Conservation (phyloP, 2,113 vertebrate genomes). For the Corvus hawaiiensis region DNA sequence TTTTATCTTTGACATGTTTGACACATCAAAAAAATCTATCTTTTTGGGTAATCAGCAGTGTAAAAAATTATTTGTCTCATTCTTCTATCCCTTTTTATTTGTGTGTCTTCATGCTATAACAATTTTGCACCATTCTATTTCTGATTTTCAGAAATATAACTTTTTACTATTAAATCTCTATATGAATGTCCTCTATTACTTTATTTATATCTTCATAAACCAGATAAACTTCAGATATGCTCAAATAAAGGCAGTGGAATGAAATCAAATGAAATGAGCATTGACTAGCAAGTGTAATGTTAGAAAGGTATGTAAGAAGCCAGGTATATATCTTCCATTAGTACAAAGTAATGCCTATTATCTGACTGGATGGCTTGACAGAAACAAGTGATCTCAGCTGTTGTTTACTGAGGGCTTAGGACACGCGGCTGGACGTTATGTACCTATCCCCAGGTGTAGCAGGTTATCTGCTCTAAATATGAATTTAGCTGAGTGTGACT, state of each 20-base stretch:
- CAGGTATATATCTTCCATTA: not conserved
- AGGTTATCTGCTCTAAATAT: not conserved
- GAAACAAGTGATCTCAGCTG: not conserved
- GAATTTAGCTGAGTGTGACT: not conserved
- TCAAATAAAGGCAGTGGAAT: not conserved
- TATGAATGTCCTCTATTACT: not conserved
- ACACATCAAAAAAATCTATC: not conserved
- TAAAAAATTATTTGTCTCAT: not conserved
- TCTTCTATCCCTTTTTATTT: conserved; percentile 6
- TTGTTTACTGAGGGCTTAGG: not conserved
- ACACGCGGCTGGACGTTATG: not conserved
- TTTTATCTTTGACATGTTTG: conserved; percentile 13
- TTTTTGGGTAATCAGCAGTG: not conserved
- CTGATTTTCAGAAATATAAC: not conserved
- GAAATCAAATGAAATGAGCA: not conserved
- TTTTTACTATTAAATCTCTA: not conserved
- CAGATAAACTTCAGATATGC: not conserved
- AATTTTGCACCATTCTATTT: not conserved
- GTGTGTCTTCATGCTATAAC: not conserved
- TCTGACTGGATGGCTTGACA: not conserved
- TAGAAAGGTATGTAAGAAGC: not conserved
- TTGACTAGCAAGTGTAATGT: not conserved
- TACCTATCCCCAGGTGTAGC: not conserved
- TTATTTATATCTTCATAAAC: not conserved
- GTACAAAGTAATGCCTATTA: not conserved